Conservation (phyloP, 2,888 invertebrate genomes). For the Eupeodes latifasciatus region DNA sequence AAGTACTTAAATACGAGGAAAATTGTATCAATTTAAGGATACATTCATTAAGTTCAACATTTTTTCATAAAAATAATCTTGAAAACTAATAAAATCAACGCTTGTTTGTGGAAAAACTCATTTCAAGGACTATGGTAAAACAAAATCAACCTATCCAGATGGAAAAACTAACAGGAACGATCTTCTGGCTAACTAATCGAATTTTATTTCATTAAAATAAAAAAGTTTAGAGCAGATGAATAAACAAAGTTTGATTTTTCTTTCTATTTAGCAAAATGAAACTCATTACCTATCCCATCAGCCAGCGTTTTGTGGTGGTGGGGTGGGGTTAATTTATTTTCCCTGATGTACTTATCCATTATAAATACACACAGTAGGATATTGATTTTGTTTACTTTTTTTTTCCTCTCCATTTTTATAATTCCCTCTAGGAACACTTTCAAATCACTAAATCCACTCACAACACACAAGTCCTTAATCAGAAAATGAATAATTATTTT, state of each 20-base stretch:
- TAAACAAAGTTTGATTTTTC: neutral
- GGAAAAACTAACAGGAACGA: neutral
- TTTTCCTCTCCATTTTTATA: neutral
- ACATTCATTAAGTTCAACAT: too few relatives aligned
- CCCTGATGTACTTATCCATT: neutral
- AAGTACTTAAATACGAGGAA: too few relatives aligned
- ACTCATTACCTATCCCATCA: too few relatives aligned
- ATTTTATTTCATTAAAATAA: neutral
- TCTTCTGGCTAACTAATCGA: neutral
- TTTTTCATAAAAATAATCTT: too few relatives aligned
- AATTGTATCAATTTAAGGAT: too few relatives aligned
- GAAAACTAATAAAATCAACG: too few relatives aligned
- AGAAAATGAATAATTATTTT: neutral
- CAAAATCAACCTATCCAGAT: too few relatives aligned
- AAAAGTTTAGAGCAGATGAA: too few relatives aligned
- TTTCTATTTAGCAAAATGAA: neutral
- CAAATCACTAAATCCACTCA: conserved; percentile 9
- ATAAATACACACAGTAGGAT: neutral
- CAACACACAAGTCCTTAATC: neutral
- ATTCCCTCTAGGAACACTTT: neutral
- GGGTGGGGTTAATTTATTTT: neutral
- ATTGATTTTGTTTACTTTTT: neutral
- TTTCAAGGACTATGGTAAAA: too few relatives aligned
- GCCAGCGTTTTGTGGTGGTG: too few relatives aligned
- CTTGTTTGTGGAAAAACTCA: too few relatives aligned